phyloP scores from a whole-genome alignment of 2,113 vertebrate genomes.

The Pelodiscus sinensis region DNA sequence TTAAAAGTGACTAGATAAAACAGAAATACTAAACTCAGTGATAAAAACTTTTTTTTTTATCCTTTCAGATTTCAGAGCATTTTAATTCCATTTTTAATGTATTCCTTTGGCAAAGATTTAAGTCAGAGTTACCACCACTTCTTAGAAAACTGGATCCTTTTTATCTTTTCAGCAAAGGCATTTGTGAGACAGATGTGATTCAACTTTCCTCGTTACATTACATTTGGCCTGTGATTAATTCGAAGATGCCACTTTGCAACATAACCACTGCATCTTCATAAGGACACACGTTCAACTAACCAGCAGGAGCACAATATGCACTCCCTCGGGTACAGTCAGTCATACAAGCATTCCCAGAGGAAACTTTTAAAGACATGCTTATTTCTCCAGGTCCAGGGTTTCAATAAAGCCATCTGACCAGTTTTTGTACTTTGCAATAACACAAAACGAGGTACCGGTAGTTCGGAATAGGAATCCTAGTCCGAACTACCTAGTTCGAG shows the following conservation, averaged over 20 bases:
- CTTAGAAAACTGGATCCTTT: not conserved
- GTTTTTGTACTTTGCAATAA: not conserved
- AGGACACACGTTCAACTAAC: not conserved
- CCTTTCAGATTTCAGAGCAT: not conserved
- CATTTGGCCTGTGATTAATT: not conserved
- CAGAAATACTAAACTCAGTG: not conserved
- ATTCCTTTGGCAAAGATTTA: not conserved
- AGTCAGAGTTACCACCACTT: not conserved
- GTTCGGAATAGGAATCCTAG: too few relatives aligned
- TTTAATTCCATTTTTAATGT: not conserved
- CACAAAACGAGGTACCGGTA: too few relatives aligned
- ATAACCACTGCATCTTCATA: not conserved
- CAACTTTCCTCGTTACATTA: not conserved
- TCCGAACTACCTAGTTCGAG: too few relatives aligned
- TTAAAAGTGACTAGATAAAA: not conserved
- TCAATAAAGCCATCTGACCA: slow-evolving; percentile 12
- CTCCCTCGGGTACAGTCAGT: not conserved
- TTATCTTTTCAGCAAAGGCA: not conserved
- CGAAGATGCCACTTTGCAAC: not conserved
- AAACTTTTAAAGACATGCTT: not conserved
- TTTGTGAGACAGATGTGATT: not conserved
- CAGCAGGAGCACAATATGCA: not conserved
- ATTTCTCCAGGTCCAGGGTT: not conserved
- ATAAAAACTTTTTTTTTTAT: not conserved
- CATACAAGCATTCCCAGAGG: not conserved